Percentiles rank a stretch among this genome's conserved stretches.
Evolutionary conservation across 1,140 invertebrate genomes (phyloP).

Genomic region (Cardiocondyla obscurior): DNA sequence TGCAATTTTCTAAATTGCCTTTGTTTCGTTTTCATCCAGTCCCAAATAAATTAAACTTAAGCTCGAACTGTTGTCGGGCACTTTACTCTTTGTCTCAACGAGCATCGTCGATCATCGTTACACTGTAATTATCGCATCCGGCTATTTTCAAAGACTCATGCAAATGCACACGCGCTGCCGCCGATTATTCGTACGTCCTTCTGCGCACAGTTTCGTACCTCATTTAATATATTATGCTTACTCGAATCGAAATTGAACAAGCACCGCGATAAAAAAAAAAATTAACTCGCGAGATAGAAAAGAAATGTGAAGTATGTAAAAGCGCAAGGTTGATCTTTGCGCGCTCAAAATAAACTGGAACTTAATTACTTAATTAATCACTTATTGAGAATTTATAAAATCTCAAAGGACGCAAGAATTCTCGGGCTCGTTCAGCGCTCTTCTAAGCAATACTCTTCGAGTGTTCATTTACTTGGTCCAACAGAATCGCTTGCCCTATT

Average conservation of each 20-base stretch:
- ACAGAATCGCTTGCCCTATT: conserved; percentile 25
- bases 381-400: neutral
- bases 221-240: conserved; percentile 64
- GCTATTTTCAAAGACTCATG: conserved; percentile 55
- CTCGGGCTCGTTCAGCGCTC: neutral
- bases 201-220: neutral
- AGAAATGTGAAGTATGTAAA: neutral
- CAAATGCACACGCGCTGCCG: conserved; percentile 75
- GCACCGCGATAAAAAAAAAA: neutral
- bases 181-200: conserved; percentile 64
- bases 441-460: neutral
- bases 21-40: neutral
- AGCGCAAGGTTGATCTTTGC: neutral
- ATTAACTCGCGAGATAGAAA: neutral
- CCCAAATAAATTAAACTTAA: conserved; percentile 25
- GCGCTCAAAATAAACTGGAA: neutral
- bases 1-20: neutral
- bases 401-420: neutral
- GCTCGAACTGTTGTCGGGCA: neutral
- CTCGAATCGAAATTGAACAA: conserved; percentile 58
- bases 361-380: neutral
- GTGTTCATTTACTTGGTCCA: neutral
- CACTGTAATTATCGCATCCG: conserved; percentile 66
- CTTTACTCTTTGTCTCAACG: neutral
- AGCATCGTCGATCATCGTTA: conserved; percentile 64